Conservation (phyloP, 2,797 vertebrate species). For the Hemibagrus guttatus region DNA sequence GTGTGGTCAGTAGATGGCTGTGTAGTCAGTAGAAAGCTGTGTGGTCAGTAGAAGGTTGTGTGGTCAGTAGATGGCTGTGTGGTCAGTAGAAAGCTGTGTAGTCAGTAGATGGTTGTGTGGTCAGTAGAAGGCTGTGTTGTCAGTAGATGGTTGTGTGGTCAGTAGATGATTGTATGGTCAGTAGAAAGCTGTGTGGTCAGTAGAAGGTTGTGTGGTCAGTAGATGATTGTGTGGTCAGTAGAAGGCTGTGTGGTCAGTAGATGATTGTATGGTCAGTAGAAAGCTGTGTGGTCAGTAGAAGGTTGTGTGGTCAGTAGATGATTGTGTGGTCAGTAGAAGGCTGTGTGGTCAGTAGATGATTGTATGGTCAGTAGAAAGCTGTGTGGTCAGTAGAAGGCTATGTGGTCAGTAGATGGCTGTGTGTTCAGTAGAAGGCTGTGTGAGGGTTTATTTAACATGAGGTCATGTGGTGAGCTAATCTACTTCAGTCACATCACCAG, state of each 20-base stretch:
- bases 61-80: not conserved
- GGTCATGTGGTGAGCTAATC: conserved; percentile 3
- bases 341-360: not conserved
- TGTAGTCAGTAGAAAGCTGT: not conserved
- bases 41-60: not conserved
- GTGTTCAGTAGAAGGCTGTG: not conserved
- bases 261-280: not conserved
- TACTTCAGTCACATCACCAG: not conserved
- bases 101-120: not conserved
- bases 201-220: not conserved
- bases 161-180: not conserved
- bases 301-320: not conserved
- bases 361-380: not conserved
- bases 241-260: not conserved
- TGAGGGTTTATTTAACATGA: conserved; percentile 9
- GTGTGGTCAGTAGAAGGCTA: not conserved
- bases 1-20: not conserved
- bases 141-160: not conserved
- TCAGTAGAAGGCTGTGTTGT: not conserved
- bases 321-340: not conserved
- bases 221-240: not conserved
- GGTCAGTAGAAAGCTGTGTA: not conserved
- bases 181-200: not conserved
- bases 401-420: not conserved
- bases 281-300: not conserved